These are phyloP conservation scores for Sarcophaga bullata DNA, from an alignment of 1,140 invertebrate species.

Conservation along the genomic window DNA sequence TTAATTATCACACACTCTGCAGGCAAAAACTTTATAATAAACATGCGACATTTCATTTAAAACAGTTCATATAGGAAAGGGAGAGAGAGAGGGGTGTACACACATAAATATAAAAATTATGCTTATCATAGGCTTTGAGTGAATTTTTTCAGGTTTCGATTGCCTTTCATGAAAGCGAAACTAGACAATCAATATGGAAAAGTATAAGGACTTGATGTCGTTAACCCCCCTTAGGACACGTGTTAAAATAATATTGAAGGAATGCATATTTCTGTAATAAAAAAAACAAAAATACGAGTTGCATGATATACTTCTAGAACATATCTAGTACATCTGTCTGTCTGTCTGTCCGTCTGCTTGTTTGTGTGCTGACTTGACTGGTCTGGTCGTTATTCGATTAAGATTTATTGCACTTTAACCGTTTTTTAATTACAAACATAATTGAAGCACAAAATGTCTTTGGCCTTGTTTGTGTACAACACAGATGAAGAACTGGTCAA, in stretches of 20 bases:
- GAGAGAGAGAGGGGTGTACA: too few species aligned
- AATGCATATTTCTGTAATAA: neutral
- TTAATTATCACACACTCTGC: too few species aligned
- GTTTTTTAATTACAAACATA: conserved; percentile 40
- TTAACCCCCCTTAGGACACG: neutral
- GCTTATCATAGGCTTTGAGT: too few species aligned
- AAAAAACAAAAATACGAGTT: too few species aligned
- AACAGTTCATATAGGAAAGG: too few species aligned
- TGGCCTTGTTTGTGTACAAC: neutral
- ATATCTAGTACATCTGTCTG: neutral
- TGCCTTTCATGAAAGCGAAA: neutral
- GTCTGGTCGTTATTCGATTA: neutral
- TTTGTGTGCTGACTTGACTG: neutral
- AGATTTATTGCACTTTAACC: conserved; percentile 38
- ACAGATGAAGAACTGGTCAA: neutral
- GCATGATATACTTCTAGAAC: too few species aligned
- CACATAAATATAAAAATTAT: too few species aligned
- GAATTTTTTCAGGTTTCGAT: neutral
- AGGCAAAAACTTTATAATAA: too few species aligned
- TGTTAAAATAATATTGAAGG: neutral
- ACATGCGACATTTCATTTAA: too few species aligned
- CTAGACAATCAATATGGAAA: neutral
- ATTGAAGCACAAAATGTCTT: conserved; percentile 7
- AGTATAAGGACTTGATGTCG: neutral
- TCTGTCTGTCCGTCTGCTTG: neutral